Percentiles rank a stretch among this genome's conserved stretches.
These are phyloP conservation scores for Petrocephalus sullivani DNA, from an alignment of 2,797 vertebrate genomes.

Conservation along the genomic window DNA sequence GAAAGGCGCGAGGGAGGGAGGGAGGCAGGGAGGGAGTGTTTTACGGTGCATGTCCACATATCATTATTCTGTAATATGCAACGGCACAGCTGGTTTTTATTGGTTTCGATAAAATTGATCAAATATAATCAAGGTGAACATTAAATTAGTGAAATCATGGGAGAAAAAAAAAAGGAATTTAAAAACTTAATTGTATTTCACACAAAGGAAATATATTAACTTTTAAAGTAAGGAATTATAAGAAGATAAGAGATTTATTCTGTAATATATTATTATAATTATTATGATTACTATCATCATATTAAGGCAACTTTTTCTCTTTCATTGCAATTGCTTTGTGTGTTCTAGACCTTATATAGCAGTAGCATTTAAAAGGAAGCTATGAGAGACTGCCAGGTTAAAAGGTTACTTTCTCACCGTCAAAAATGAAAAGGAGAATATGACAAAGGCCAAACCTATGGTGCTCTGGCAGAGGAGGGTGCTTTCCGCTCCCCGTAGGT, in stretches of 20 bases:
- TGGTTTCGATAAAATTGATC: conserved; percentile 87
- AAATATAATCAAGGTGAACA: conserved; percentile 81
- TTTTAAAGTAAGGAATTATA: conserved; percentile 66
- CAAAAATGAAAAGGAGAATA: conserved; percentile 48
- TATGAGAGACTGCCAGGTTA: conserved; percentile 75
- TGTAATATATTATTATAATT: conserved; percentile 83
- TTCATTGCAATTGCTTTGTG: conserved; percentile 89
- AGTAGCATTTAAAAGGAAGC: conserved; percentile 83
- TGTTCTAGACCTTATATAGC: conserved; percentile 89
- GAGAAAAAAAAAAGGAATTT: conserved; percentile 26
- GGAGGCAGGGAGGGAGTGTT: conserved; percentile 55
- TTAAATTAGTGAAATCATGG: conserved; percentile 24
- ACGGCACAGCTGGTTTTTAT: conserved; percentile 89
- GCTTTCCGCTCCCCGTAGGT: conserved; percentile 80
- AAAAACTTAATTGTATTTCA: conserved; percentile 76
- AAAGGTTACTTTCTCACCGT: conserved; percentile 78
- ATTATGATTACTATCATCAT: conserved; percentile 64
- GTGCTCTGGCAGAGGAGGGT: conserved; percentile 39
- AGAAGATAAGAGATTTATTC: conserved; percentile 86
- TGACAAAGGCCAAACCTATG: conserved; percentile 25
- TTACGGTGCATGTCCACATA: conserved; percentile 95
- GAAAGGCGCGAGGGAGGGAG: conserved; percentile 49
- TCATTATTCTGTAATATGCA: conserved; percentile 99
- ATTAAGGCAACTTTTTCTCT: conserved; percentile 77
- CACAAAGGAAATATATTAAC: conserved; percentile 75